phyloP scores from a whole-genome alignment of 53 echinoderm and acorn worm genomes.

The Antedon mediterranea region DNA sequence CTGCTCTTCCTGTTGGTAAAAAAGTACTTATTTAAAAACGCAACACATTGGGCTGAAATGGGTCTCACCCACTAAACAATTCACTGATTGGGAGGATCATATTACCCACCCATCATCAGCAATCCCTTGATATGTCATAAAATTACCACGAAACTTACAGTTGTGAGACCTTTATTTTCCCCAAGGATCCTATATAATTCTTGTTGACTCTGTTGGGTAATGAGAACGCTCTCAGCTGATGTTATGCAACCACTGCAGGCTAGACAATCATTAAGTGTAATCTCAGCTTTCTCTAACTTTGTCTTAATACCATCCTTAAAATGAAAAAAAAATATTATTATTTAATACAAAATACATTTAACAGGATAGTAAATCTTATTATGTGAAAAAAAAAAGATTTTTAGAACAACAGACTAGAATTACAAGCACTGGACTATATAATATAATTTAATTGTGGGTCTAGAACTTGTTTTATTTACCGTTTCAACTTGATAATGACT shows the following conservation, averaged over 20 bases:
- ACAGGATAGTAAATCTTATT: too few species aligned
- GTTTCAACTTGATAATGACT: conserved; percentile 72
- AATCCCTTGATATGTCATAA: not conserved
- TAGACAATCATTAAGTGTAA: conserved; percentile 91
- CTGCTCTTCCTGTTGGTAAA: conserved; percentile 13
- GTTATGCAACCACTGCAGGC: conserved; percentile 97
- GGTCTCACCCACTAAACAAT: not conserved
- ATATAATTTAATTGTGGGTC: too few species aligned
- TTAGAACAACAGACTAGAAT: too few species aligned
- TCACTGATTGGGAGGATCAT: not conserved
- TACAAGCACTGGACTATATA: too few species aligned
- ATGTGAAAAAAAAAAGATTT: too few species aligned
- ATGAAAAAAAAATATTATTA: too few species aligned
- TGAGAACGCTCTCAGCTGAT: conserved; percentile 98
- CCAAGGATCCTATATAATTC: conserved; percentile 59
- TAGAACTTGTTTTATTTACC: not conserved
- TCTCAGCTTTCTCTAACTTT: conserved; percentile 82
- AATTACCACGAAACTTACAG: conserved; percentile 12
- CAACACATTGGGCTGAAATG: too few species aligned
- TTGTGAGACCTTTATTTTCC: conserved; percentile 52
- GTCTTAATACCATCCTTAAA: conserved; percentile 52
- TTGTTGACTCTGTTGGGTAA: conserved; percentile 93
- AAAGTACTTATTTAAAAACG: not conserved
- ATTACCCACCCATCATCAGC: not conserved
- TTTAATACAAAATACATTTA: too few species aligned